Percentiles rank a stretch among this genome's conserved stretches.
These are phyloP conservation scores for Chamaea fasciata DNA, from an alignment of 2,113 vertebrate species.

Conservation along the genomic window DNA sequence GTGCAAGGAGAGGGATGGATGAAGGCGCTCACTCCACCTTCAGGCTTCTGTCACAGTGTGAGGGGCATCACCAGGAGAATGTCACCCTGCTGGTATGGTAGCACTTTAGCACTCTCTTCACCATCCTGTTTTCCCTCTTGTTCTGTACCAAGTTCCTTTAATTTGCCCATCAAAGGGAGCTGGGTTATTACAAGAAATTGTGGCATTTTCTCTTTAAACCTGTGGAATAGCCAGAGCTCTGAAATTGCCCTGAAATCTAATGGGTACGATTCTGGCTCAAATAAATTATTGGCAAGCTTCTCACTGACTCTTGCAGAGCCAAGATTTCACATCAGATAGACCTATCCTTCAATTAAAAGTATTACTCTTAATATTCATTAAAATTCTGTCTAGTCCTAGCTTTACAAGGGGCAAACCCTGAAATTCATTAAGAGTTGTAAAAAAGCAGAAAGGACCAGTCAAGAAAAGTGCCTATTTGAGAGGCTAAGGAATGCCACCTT, in stretches of 20 bases:
- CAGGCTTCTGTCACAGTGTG: accelerated
- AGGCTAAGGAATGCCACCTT: background rate
- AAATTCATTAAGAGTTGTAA: background rate
- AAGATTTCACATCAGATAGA: background rate
- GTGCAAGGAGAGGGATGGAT: background rate
- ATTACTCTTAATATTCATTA: constrained; percentile 25
- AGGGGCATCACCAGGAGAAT: background rate
- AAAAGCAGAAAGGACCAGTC: background rate
- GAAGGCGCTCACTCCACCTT: background rate
- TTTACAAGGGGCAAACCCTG: background rate
- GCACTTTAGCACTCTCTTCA: background rate
- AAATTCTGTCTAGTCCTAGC: constrained; percentile 10
- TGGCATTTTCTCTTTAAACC: constrained; percentile 29
- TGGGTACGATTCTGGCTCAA: background rate
- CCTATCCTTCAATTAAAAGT: constrained; percentile 29
- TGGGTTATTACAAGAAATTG: background rate
- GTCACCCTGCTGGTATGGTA: accelerated
- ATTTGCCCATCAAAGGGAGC: background rate
- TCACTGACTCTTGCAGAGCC: background rate
- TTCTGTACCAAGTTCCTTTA: background rate
- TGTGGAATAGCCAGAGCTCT: background rate
- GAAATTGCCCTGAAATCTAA: background rate
- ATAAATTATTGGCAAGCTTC: background rate
- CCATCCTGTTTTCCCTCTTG: background rate
- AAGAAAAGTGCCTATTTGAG: background rate